Base-by-base conservation (phyloP, 1,140 invertebrate genomes). In the Physella acuta region DNA sequence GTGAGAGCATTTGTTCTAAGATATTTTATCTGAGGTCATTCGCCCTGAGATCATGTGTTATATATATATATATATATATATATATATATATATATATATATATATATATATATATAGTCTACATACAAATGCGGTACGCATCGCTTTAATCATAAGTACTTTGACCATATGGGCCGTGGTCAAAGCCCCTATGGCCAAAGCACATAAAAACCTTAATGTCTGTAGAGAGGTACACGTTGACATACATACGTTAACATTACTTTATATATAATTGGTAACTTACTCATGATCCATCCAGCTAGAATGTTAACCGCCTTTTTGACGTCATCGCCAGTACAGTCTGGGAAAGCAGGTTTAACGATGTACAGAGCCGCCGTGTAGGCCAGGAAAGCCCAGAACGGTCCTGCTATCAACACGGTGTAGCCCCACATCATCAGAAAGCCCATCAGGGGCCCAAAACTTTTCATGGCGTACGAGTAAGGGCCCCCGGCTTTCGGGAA, bases 401-500 rank as follows among this genome's bases (percentile, higher is more conserved):
- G 79, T 20, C 95, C 95, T 64, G 95, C 86, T 53, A 98, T 95
- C 74, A 82, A 59, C 20, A 82, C 61, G 1, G 81, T 69, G 59
- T 83, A 81, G 20, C 94, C 94, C 96, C 96, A 99, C 16, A 98
- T 88, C 77, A 96, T 97, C 0, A 98, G 86, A 84, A 99, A 99
- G 0, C 94, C 92, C 0, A 93, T 93, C 28, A 98, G 83, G 2
- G 92, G 89, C 0, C 34, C 97, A 93, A 87, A 98, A 0, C 93
- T 93, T 80, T 93, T 91, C 63, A 90, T 90, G 44, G 98, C 94
- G 80, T 98, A 99, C 0, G 94, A 93, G 84, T 99, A 99, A 86
- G 98, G 95, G 3, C 97, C 97, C 5, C 97, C 97, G 26, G 94
- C 96, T 81, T 94, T 94, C 1, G 93, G 92, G 74, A 98, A 95